Evolutionary conservation across 2,113 vertebrate species (phyloP), one percentile per base, ranked within the genome.

Genomic region (Anguilla rostrata): DNA sequence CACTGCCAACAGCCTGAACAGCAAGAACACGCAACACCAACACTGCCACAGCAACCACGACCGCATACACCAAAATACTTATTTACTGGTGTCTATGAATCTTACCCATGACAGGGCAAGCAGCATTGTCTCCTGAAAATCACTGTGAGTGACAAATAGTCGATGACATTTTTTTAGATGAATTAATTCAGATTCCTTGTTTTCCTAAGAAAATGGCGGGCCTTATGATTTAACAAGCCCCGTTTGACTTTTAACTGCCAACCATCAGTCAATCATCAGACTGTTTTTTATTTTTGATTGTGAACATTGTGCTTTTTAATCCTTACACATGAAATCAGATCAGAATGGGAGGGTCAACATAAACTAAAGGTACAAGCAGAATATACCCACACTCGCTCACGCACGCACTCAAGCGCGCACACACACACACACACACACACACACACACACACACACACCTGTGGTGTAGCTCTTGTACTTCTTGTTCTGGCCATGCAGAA

Each of bases 401-500:
- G 9, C 71, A 75, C 71, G 0, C 71, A 75, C 75, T 5, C 75
- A 39, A 9, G 16, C 39, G 39, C 34, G 14, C 78, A 79, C 78
- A 39, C 34, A 7, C 34, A 20, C 39, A 8, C 34, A 4, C 34
- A 20, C 78, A 20, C 34, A 41, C 78, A 80, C 15, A 1, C 78
- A 40, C 39, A 20, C 78, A 41, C 39, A 20, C 39, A 80, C 39
- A 8, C 14, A 80, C 78, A 88, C 53, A 99, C 98, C 98, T 95
- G 96, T 78, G 5, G 94, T 91, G 43, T 97, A 98, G 94, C 92
- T 96, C 91, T 94, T 97, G 95, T 97, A 97, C 87, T 96, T 98
- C 94, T 93, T 96, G 91, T 91, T 97, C 95, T 99, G 98, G 53
- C 98, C 96, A 0, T 97, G 97, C 86, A 99, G 92, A 86, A 99